These are phyloP conservation scores for Bradypus variegatus DNA, from an alignment of 2,797 vertebrate species.

Conservation along the genomic window DNA sequence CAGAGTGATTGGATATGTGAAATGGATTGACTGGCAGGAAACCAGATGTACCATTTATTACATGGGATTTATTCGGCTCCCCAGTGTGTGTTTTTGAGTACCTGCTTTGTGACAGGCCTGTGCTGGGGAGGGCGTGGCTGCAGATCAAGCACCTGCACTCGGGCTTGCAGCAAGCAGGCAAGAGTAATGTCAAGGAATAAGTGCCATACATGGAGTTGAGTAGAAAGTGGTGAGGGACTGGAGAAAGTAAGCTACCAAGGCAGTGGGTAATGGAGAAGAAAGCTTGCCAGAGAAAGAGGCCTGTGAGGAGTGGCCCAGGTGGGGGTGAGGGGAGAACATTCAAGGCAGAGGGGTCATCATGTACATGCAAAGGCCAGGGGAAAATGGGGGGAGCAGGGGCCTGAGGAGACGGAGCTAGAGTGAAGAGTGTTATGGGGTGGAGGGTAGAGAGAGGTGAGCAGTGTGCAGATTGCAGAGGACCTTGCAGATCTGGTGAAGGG, in stretches of 20 bases:
- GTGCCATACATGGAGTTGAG: not conserved
- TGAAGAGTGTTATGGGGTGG: not conserved
- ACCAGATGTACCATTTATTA: not conserved
- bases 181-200: not conserved
- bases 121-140: not conserved
- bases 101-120: not conserved
- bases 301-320: not conserved
- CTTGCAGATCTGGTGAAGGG: not conserved
- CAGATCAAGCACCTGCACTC: not conserved
- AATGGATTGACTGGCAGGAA: not conserved
- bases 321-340: too few species aligned
- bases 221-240: not conserved
- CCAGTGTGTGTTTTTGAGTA: not conserved
- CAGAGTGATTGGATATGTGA: not conserved
- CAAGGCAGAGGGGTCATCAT: not conserved
- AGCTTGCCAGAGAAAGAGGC: not conserved
- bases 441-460: not conserved
- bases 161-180: not conserved
- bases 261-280: not conserved
- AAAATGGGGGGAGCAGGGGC: fast-evolving
- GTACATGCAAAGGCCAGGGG: not conserved
- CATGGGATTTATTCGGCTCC: not conserved
- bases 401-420: not conserved
- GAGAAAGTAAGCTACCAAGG: not conserved
- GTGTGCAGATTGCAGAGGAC: not conserved